Evolutionary conservation across 30 jellyfish, hydroid and myxozoan species (phyloP), one percentile per base, ranked within the genome.

Genomic region (Aurelia aurita): DNA sequence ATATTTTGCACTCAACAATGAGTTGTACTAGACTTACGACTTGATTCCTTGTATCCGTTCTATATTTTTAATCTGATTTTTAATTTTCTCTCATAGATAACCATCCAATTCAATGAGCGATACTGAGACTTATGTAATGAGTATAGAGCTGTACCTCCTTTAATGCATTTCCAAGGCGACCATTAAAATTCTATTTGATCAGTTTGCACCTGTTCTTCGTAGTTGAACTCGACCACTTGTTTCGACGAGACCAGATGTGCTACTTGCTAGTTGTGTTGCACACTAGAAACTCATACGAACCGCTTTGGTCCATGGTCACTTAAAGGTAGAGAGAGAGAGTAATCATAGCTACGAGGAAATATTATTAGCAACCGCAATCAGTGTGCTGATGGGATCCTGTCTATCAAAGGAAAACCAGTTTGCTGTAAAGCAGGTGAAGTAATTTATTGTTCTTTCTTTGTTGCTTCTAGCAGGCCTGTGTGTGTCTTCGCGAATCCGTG

Each of bases 371-470:
- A 39, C 51, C 7, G 16, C 51, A 39, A 39, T 39, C 84, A 21
- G 31, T 4, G 19, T 57, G 60, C 86, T 23, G 58, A 74, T 74
- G 86, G 86, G 86, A 47, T 74, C 86, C 74, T 74, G 86, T 60
- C 31, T 74, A 19, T 53, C 86, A 7, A 74, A 74, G 34, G 81
- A 3, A 19, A 54, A 19, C 51, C 8, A 58, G 4, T 57, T 74
- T 4, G 66, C 86, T 74, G 86, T 43, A 8, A 55, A 55, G 86
- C 86, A 74, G 86, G 86, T 74, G 75, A 74, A 18, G 22, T 61
- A 5, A 22, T 14, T 0, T 39, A 61, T 39, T 22, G 20, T 22
- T 61, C 73, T 18, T 35, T 46, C 13, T 29, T 22, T 23, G 26
- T 28, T 55, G 54, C 32, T 61, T 22, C 28, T 22, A 31, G 28